Evolutionary conservation across 2,888 invertebrate species (phyloP).

Genomic region (Drosophila birchii): DNA sequence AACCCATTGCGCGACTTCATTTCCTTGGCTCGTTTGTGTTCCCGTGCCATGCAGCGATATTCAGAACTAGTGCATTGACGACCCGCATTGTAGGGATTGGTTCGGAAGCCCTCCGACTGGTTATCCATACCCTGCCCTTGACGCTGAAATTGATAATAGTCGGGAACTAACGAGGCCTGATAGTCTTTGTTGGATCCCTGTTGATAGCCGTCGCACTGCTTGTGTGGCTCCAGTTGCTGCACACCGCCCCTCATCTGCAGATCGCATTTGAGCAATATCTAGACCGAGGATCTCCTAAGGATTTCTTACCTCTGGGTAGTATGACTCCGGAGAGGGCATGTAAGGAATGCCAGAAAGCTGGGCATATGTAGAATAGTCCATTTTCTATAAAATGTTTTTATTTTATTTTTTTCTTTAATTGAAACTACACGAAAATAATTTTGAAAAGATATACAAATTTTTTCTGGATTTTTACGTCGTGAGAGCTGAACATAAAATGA

Average conservation of each 20-base stretch:
- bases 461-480: conserved; percentile 7
- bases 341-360: conserved; percentile 24
- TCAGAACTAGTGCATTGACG: conserved; percentile 9
- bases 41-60: conserved; percentile 25
- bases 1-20: conserved; percentile 50
- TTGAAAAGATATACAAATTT: neutral
- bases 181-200: neutral
- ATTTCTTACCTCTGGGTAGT: conserved; percentile 29
- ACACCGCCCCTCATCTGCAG: conserved; percentile 2
- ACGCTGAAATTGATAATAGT: neutral
- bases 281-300: too few species aligned
- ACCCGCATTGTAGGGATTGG: neutral
- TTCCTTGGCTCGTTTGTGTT: conserved; percentile 27
- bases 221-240: conserved; percentile 5
- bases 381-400: neutral
- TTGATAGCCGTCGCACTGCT: neutral
- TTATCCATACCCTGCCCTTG: neutral
- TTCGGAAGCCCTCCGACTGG: conserved; percentile 7
- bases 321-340: conserved; percentile 34
- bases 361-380: conserved; percentile 32
- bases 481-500: neutral
- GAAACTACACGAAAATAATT: conserved; percentile 1
- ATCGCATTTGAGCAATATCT: neutral
- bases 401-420: neutral
- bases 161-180: neutral